Conservation (phyloP, 2,113 vertebrate species). For the Psilopsiagon aymara region DNA sequence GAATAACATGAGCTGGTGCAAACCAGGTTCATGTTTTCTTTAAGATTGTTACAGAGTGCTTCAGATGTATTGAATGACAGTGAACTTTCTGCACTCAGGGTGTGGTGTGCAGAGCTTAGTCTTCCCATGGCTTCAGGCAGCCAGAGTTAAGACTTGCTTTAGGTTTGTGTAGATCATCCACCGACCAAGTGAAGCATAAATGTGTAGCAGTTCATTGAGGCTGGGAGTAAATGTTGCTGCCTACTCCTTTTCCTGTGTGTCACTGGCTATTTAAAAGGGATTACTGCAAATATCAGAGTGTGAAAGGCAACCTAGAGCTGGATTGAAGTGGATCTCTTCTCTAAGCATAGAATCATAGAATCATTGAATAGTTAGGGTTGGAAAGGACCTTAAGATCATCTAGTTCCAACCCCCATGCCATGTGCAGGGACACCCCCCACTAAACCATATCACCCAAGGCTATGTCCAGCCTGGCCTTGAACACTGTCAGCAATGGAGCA, state of each 20-base stretch:
- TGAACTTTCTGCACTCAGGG: neutral
- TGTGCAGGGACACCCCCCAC: too few relatives aligned
- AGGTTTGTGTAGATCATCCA: neutral
- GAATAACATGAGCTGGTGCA: slow-evolving; percentile 40
- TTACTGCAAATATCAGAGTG: neutral
- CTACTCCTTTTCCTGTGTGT: neutral
- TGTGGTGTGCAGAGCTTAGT: neutral
- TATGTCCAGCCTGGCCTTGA: too few relatives aligned
- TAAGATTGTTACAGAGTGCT: neutral
- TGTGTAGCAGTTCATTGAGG: neutral
- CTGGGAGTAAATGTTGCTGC: neutral
- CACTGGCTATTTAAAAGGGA: neutral
- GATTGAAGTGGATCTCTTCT: neutral
- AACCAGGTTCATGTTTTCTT: slow-evolving; percentile 22
- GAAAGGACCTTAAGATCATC: too few relatives aligned
- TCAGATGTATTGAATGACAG: neutral
- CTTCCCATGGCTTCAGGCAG: neutral
- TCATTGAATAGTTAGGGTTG: too few relatives aligned
- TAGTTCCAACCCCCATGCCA: too few relatives aligned
- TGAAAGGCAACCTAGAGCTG: neutral
- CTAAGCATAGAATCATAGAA: neutral
- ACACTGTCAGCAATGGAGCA: too few relatives aligned
- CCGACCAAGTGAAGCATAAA: neutral
- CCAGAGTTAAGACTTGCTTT: neutral
- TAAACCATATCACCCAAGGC: too few relatives aligned